phyloP scores from a whole-genome alignment of 2,888 invertebrate genomes.

The Oxytorus armatus region DNA sequence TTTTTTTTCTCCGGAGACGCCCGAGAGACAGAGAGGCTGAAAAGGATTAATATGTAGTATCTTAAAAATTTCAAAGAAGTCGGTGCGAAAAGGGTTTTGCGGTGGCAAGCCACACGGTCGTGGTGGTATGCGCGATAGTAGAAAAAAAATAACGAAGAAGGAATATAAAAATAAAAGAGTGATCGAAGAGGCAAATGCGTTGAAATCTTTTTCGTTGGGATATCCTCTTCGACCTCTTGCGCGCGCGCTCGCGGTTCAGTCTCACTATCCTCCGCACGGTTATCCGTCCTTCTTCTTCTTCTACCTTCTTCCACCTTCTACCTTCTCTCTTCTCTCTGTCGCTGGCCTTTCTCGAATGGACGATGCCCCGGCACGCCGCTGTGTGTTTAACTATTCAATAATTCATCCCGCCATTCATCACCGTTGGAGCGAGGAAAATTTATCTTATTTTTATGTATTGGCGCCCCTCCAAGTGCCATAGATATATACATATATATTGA shows the following conservation, averaged over 20 bases:
- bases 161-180: not conserved
- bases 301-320: slow-evolving; percentile 9
- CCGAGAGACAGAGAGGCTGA: too few relatives aligned
- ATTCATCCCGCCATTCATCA: slow-evolving; percentile 82
- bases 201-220: slow-evolving; percentile 34
- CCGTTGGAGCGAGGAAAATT: slow-evolving; percentile 79
- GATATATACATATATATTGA: slow-evolving; percentile 1
- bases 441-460: slow-evolving; percentile 82
- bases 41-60: too few relatives aligned
- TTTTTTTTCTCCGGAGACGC: too few relatives aligned
- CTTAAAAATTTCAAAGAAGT: not conserved
- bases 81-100: slow-evolving; percentile 41
- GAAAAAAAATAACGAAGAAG: not conserved
- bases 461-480: slow-evolving; percentile 73
- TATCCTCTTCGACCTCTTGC: slow-evolving; percentile 50
- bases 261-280: slow-evolving; percentile 27
- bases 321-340: slow-evolving; percentile 24
- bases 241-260: slow-evolving; percentile 25
- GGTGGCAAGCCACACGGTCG: slow-evolving; percentile 12
- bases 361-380: slow-evolving; percentile 69
- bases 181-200: slow-evolving; percentile 23
- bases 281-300: slow-evolving; percentile 23
- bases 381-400: slow-evolving; percentile 82
- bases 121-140: slow-evolving; percentile 4
- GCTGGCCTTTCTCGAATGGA: slow-evolving; percentile 49